These are phyloP conservation scores for Drosophila neonasuta DNA, from an alignment of 2,888 invertebrate species.

Conservation along the genomic window DNA sequence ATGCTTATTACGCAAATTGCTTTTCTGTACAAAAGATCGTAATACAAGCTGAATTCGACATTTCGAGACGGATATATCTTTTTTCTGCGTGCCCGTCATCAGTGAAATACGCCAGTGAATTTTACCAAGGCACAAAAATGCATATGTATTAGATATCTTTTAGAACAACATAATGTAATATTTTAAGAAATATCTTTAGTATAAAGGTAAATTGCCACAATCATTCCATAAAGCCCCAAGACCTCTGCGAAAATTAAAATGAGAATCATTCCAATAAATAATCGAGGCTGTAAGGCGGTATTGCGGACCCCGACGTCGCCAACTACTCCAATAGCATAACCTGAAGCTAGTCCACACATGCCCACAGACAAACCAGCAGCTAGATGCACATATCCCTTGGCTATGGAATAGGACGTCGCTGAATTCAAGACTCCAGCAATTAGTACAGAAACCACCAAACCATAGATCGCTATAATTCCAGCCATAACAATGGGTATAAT, in stretches of 20 bases:
- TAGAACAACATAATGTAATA: too few relatives aligned
- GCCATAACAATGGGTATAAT: slow-evolving; percentile 99
- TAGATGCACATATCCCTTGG: slow-evolving; percentile 97
- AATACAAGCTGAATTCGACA: too few relatives aligned
- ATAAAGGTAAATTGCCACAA: slow-evolving; percentile 93
- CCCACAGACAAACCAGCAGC: slow-evolving; percentile 98
- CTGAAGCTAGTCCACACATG: slow-evolving; percentile 98
- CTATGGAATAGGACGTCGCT: slow-evolving; percentile 43
- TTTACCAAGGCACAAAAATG: too few relatives aligned
- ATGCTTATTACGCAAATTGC: too few relatives aligned
- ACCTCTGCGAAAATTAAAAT: slow-evolving; percentile 66
- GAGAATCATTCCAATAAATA: slow-evolving; percentile 99
- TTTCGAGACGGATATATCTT: too few relatives aligned
- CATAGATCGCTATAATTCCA: slow-evolving; percentile 99
- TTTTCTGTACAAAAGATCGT: too few relatives aligned
- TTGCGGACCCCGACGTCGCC: slow-evolving; percentile 87
- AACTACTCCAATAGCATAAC: slow-evolving; percentile 96
- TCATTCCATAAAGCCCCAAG: slow-evolving; percentile 62
- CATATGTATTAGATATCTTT: too few relatives aligned
- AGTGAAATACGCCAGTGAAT: too few relatives aligned
- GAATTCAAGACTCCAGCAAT: slow-evolving; percentile 87
- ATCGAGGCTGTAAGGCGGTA: slow-evolving; percentile 98
- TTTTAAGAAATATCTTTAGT: slow-evolving; percentile 87
- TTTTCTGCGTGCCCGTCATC: too few relatives aligned
- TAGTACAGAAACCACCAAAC: slow-evolving; percentile 97